Evolutionary conservation across 2,113 vertebrate species (phyloP), one percentile per base, ranked within the genome.

Genomic region (Microtus richardsoni): DNA sequence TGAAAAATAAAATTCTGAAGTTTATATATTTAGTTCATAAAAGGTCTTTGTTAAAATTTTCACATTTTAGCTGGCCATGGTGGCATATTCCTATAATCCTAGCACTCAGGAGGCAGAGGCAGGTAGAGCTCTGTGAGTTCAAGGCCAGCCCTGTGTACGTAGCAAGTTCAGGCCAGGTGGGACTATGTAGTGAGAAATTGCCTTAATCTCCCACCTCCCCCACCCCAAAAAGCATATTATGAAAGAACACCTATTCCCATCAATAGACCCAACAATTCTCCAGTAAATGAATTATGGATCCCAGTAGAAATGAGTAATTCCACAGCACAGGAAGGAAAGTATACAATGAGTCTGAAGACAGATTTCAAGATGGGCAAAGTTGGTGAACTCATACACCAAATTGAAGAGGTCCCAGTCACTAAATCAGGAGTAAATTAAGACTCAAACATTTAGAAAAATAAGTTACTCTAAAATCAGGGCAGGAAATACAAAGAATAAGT

Each of bases 11-110:
- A 78, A 77, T 75, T 88, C 9, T 73, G 10, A 91, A 58, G 41
- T 78, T 17, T 52, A 52, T 79, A 79, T 36, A 8, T 49, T 79
- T 52, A 79, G 47, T 79, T 79, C 47, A 52, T 52, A 36, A 36
- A 52, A 52, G 16, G 24, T 71, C 68, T 86, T 80, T 91, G 41
- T 77, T 28, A 88, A 95, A 89, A 87, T 44, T 47, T 71, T 91
- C 12, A 7, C 78, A 58, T 93, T 33, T 30, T 49, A 33, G 28
- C 16, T 4, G 24, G 30, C 3, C 47, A 36, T 52, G 28, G 9
- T 78, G 44, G 26, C 26, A 77, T 44, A 77, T 28, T 13, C 26
- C 26, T 77, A 16, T 47, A 47, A 77, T 47, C 26, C 26, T 13
- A 49, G 26, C 26, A 49, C 44, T 77, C 13, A 16, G 13, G 44